A percentile compares a stretch with the other conserved stretches of the same genome.
Conservation (phyloP, 1,140 invertebrate species). For the Drosophila tsacasi region DNA sequence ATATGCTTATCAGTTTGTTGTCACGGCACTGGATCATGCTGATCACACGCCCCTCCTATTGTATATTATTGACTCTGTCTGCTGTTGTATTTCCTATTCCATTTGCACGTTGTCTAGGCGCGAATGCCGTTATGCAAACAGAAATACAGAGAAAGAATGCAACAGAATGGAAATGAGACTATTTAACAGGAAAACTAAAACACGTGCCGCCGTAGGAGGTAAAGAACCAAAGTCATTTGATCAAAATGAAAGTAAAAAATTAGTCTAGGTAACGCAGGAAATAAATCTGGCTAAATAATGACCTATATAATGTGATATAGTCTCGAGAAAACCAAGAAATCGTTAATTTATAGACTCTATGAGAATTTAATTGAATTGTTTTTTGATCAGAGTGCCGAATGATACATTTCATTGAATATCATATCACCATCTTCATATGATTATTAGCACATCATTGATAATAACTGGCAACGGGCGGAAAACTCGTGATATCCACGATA, state of each 20-base stretch:
- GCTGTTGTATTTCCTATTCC: neutral
- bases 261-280: no score
- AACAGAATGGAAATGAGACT: neutral
- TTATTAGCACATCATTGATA: constrained; percentile 26
- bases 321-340: neutral
- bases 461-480: constrained; percentile 20
- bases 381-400: neutral
- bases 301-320: neutral
- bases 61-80: constrained; percentile 26
- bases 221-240: neutral
- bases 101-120: constrained; percentile 17
- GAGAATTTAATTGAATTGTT: neutral
- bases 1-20: constrained; percentile 56
- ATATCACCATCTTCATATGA: constrained; percentile 4
- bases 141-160: neutral
- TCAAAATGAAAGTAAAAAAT: neutral
- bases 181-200: neutral
- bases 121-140: constrained; percentile 54
- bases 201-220: neutral
- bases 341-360: neutral
- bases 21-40: constrained; percentile 54
- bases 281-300: neutral
- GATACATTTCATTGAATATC: neutral
- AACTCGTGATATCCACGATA: constrained; percentile 22
- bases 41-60: constrained; percentile 60